A percentile compares a stretch with the other conserved stretches of the same genome.
Evolutionary conservation across 2,888 invertebrate species (phyloP).

Genomic region (Eurytoma californica): DNA sequence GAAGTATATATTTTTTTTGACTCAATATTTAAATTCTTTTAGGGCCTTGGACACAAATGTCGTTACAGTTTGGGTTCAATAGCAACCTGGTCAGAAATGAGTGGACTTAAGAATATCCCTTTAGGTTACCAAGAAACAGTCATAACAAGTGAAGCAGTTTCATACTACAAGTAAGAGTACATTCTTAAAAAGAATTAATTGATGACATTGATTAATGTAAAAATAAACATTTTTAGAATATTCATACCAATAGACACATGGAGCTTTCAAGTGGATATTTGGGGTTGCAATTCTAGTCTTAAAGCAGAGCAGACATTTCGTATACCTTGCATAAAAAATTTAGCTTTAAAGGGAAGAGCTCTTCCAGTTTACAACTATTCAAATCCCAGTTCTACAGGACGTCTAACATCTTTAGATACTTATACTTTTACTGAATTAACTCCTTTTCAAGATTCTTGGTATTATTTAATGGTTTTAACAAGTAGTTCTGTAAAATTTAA

Average conservation of each 20-base stretch:
- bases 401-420: slow-evolving; percentile 67
- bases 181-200: background rate
- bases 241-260: slow-evolving; percentile 75
- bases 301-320: slow-evolving; percentile 60
- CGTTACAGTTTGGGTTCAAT: slow-evolving; percentile 76
- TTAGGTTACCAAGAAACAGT: slow-evolving; percentile 70
- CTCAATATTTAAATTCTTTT: slow-evolving; percentile 17
- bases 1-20: background rate
- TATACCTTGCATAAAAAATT: slow-evolving; percentile 70
- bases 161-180: slow-evolving; percentile 75
- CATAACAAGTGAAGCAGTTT: slow-evolving; percentile 71
- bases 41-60: slow-evolving; percentile 76
- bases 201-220: slow-evolving; percentile 2
- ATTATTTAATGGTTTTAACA: slow-evolving; percentile 75
- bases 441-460: slow-evolving; percentile 75
- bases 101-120: slow-evolving; percentile 73
- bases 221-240: slow-evolving; percentile 67
- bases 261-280: slow-evolving; percentile 73
- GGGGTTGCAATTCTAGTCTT: slow-evolving; percentile 72
- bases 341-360: slow-evolving; percentile 71
- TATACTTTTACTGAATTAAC: slow-evolving; percentile 72
- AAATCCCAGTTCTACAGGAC: slow-evolving; percentile 60
- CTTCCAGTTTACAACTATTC: slow-evolving; percentile 72
- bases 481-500: slow-evolving; percentile 73
- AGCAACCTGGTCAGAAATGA: slow-evolving; percentile 75